Evolutionary conservation across 1,140 invertebrate species (phyloP), one percentile per base, ranked within the genome.

Genomic region (Colletes latitarsis): DNA sequence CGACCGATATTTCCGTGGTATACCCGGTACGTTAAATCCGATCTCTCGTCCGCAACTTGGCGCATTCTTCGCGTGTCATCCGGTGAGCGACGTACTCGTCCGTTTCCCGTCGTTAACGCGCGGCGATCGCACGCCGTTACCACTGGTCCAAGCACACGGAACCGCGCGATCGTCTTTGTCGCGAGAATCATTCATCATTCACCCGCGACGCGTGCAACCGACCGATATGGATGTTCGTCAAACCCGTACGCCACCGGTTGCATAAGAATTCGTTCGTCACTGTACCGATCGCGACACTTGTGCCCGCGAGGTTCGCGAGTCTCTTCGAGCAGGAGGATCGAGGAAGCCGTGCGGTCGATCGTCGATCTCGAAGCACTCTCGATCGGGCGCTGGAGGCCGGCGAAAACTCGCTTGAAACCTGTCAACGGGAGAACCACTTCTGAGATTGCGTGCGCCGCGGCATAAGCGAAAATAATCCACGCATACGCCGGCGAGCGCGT

Each of bases 401-500:
- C 68, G 75, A 67, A 78, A 82, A 70, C 75, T 60, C 75, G 58
- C 62, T 82, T 77, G 80, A 72, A 81, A 86, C 72, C 80, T 88
- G 86, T 88, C 84, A 88, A 86, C 84, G 84, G 77, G 80, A 84
- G 84, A 88, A 75, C 79, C 76, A 88, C 86, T 88, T 88, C 84
- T 88, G 80, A 88, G 84, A 88, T 88, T 88, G 85, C 81, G 87
- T 79, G 75, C 74, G 84, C 84, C 49, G n/a, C 77, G 83, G 73
- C 53, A 77, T 76, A 82, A 85, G 88, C 88, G 82, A 89, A 89
- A 89, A 89, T 89, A 89, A 89, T 87, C 86, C 79, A 82, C 82
- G 69, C 75, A 62, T 60, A 74, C 76, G 58, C n/a, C 43, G 6
- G 9, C 43, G 43, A 46, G 43, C 43, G 43, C 43, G 43, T 8